Conservation (phyloP, 2,888 invertebrate genomes). For the Plebejus argus region DNA sequence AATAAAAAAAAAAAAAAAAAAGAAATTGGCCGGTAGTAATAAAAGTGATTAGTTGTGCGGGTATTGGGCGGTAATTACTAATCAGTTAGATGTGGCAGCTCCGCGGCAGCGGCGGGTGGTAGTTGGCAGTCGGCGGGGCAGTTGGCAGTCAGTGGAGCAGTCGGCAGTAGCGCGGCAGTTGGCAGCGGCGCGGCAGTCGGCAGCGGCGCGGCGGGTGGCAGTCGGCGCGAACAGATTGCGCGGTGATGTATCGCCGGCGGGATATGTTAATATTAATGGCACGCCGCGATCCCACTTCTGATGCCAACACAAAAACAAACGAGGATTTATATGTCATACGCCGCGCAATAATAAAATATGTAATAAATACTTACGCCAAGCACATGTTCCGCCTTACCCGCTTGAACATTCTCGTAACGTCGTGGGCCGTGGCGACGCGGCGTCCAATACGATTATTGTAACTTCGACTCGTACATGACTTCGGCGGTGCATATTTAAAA, state of each 20-base stretch:
- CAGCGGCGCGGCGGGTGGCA: background rate
- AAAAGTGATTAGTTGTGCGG: background rate
- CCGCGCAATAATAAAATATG: conserved; percentile 14
- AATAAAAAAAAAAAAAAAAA: no score
- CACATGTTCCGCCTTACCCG: background rate
- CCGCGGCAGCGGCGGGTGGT: background rate
- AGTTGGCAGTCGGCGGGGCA: background rate
- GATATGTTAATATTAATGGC: conserved; percentile 21
- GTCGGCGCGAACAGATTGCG: conserved; percentile 9
- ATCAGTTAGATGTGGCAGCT: background rate
- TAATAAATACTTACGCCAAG: background rate
- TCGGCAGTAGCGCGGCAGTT: background rate
- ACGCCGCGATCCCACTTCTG: conserved; percentile 21
- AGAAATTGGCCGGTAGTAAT: background rate
- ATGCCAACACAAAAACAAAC: conserved; percentile 15
- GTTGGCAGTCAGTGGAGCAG: background rate
- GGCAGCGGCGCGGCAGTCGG: background rate
- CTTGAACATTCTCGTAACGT: background rate
- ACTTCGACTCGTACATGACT: background rate
- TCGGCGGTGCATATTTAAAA: background rate
- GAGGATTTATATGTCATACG: conserved; percentile 18
- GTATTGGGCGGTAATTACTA: background rate
- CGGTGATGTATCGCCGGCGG: conserved; percentile 8
- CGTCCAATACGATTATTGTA: background rate
- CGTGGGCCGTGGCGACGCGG: background rate